phyloP scores from a whole-genome alignment of 2,888 invertebrate genomes.

The Cephus rjabovi region DNA sequence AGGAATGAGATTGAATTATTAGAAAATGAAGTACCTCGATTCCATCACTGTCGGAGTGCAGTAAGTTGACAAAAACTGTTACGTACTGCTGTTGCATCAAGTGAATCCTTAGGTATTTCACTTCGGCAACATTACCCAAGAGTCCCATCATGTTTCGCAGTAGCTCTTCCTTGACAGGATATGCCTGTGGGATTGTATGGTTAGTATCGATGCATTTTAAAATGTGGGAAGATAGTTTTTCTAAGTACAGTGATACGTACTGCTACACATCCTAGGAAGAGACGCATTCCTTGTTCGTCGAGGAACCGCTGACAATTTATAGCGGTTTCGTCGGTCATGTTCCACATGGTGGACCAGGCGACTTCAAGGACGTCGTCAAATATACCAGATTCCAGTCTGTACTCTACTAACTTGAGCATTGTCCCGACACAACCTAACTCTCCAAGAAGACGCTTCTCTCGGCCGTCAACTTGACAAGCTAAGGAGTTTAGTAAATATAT shows the following conservation, averaged over 20 bases:
- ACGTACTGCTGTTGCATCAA: constrained; percentile 90
- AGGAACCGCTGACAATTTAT: constrained; percentile 93
- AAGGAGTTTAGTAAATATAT: constrained; percentile 95
- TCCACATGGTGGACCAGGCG: constrained; percentile 99
- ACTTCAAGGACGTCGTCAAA: constrained; percentile 98
- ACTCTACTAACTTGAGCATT: constrained; percentile 89
- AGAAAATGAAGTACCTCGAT: constrained; percentile 79
- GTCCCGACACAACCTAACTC: constrained; percentile 86
- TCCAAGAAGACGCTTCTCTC: constrained; percentile 91
- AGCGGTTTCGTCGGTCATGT: constrained; percentile 96
- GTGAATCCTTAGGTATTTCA: constrained; percentile 80
- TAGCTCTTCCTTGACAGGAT: constrained; percentile 89
- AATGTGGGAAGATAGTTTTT: constrained; percentile 7
- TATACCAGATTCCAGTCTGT: constrained; percentile 79
- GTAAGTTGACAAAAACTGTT: constrained; percentile 84
- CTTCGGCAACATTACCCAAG: constrained; percentile 96
- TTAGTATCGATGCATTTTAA: background rate
- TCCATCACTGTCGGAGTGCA: constrained; percentile 89
- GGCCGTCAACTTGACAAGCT: constrained; percentile 95
- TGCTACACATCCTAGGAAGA: constrained; percentile 88
- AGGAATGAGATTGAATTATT: background rate
- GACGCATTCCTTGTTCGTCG: constrained; percentile 87
- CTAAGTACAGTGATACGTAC: constrained; percentile 68
- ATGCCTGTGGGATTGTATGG: constrained; percentile 72
- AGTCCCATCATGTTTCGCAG: constrained; percentile 98